Evolutionary conservation across 2,888 invertebrate genomes (phyloP), one percentile per base, ranked within the genome.

Genomic region (Dioctria rufipes): DNA sequence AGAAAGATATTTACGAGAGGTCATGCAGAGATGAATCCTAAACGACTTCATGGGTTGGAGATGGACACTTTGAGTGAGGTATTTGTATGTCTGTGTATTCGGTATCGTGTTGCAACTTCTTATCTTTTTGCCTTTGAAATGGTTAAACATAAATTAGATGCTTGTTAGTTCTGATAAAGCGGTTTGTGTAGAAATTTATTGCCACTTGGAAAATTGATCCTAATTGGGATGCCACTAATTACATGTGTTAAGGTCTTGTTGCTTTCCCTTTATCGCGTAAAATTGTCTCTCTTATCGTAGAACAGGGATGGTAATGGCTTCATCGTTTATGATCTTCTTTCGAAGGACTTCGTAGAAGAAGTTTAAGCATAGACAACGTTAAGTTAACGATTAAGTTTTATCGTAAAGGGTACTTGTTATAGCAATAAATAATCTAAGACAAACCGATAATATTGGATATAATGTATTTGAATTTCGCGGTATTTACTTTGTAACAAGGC

Each of bases 191-290:
- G 60, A 75, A 75, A 75, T 75, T 75, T 75, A 75, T 75, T 75
- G 37, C 75, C 61, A 42, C 60, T 43, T 60, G 5, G 75, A 75
- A 25, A 75, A 75, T 75, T 75, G 61, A 58, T 43, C 43, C 60
- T 75, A 75, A 75, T 75, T 75, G 75, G 75, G 75, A 75, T 75
- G 75, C 42, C 25, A 58, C 75, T 75, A 75, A 75, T 75, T 75
- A 75, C 61, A 61, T 60, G 9, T 61, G 75, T 61, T 46, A 43
- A 58, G 40, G 25, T 39, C 60, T 65, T 75, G 13, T 75, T 46
- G 51, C 51, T 39, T 25, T 43, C 11, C 43, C 43, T 75, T 75
- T 75, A 75, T 75, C 75, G 75, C 42, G 58, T 75, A 61, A 75
- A 75, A 71, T 71, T 71, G 71, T 63, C 63, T 51, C 40, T 61